Conservation (phyloP, 1,140 invertebrate genomes). For the Helicoverpa armigera region DNA sequence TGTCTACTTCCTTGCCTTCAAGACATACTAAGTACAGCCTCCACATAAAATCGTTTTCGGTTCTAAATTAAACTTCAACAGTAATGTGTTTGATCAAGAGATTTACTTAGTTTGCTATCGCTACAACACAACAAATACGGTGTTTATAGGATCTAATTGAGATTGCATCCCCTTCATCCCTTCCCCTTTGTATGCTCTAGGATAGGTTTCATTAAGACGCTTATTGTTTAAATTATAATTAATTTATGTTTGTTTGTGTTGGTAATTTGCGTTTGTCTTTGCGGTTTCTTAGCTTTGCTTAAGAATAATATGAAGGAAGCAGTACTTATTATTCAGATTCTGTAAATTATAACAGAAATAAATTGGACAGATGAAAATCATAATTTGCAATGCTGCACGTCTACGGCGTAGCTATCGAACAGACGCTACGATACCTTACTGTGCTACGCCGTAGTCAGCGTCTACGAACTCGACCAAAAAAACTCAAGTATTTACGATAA, state of each 20-base stretch:
- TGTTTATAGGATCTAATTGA: constrained; percentile 42
- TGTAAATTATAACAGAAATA: too few relatives aligned
- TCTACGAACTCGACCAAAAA: not conserved
- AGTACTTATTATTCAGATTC: too few relatives aligned
- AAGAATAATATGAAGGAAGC: not conserved
- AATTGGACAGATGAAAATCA: too few relatives aligned
- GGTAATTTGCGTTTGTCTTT: constrained; percentile 23
- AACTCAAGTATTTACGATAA: not conserved
- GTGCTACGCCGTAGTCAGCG: too few relatives aligned
- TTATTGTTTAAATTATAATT: constrained; percentile 41
- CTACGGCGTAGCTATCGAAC: not conserved
- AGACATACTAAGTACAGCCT: too few relatives aligned
- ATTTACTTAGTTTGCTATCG: constrained; percentile 24
- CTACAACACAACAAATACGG: constrained; percentile 29
- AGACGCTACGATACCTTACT: too few relatives aligned
- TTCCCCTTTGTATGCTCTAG: not conserved
- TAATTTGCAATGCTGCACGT: not conserved
- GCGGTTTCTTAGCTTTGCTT: constrained; percentile 10
- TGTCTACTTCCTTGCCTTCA: too few relatives aligned
- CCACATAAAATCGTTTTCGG: not conserved
- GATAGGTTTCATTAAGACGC: constrained; percentile 42
- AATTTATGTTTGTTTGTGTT: constrained; percentile 38
- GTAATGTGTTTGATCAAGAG: constrained; percentile 16
- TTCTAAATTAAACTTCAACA: not conserved
- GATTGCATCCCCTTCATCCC: constrained; percentile 12